These are phyloP conservation scores for Euplagia quadripunctaria DNA, from an alignment of 2,888 invertebrate genomes.

Conservation along the genomic window DNA sequence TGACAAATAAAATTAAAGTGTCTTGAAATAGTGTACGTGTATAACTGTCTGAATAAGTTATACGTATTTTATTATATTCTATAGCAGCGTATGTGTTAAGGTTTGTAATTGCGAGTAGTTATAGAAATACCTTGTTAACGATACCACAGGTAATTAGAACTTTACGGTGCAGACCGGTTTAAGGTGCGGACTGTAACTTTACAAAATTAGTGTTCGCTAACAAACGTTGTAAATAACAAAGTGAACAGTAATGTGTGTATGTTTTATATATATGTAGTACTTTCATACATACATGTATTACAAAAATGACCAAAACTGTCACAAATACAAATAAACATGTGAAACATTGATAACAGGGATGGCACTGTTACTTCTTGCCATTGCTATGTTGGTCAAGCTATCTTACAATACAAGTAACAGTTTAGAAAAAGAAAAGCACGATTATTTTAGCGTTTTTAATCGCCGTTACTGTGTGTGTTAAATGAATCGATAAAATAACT, in stretches of 20 bases:
- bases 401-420: too few relatives aligned
- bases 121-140: slow-evolving; percentile 10
- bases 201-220: slow-evolving; percentile 3
- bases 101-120: slow-evolving; percentile 3
- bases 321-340: not conserved
- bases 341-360: not conserved
- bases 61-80: slow-evolving; percentile 11
- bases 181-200: slow-evolving; percentile 7
- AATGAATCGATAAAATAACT: too few relatives aligned
- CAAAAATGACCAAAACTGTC: not conserved
- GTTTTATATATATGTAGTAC: not conserved
- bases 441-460: too few relatives aligned
- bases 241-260: not conserved
- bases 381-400: too few relatives aligned
- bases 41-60: not conserved
- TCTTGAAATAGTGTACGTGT: not conserved
- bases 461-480: not conserved
- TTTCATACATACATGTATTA: not conserved
- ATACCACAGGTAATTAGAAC: slow-evolving; percentile 12
- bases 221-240: not conserved
- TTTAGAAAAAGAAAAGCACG: too few relatives aligned
- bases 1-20: not conserved
- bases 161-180: slow-evolving; percentile 8
- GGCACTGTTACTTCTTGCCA: too few relatives aligned
- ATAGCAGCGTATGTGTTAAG: slow-evolving; percentile 15